Conservation (phyloP, 2,888 invertebrate species). For the Lochmaea crataegi region DNA sequence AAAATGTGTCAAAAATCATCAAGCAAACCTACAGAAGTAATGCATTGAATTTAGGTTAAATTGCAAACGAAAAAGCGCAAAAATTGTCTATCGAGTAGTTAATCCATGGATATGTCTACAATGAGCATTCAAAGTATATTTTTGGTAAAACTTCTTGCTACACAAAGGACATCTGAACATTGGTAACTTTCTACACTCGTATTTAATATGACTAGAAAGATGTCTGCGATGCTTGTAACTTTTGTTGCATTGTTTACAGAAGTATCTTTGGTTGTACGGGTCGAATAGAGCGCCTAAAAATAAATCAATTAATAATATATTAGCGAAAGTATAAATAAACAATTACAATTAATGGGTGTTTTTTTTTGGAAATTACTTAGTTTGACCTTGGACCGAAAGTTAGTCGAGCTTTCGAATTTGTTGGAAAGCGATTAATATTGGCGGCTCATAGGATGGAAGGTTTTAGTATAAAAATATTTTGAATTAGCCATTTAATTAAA, state of each 20-base stretch:
- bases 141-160: conserved; percentile 46
- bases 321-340: background rate
- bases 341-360: no score
- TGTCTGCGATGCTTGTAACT: conserved; percentile 49
- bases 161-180: conserved; percentile 46
- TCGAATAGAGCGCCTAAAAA: conserved; percentile 27
- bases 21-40: background rate
- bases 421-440: no score
- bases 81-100: background rate
- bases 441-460: no score
- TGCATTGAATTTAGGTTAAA: background rate
- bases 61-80: background rate
- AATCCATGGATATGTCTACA: conserved; percentile 32
- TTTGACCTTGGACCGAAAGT: no score
- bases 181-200: conserved; percentile 49
- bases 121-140: conserved; percentile 39
- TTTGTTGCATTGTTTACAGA: conserved; percentile 46
- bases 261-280: conserved; percentile 33
- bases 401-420: no score
- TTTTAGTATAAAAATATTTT: no score
- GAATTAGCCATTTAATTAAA: no score
- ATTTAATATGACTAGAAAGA: conserved; percentile 48
- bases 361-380: no score
- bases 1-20: background rate
- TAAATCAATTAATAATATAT: background rate